Evolutionary conservation across 2,113 vertebrate species (phyloP), one percentile per base, ranked within the genome.

Genomic region (Apodemus sylvaticus): DNA sequence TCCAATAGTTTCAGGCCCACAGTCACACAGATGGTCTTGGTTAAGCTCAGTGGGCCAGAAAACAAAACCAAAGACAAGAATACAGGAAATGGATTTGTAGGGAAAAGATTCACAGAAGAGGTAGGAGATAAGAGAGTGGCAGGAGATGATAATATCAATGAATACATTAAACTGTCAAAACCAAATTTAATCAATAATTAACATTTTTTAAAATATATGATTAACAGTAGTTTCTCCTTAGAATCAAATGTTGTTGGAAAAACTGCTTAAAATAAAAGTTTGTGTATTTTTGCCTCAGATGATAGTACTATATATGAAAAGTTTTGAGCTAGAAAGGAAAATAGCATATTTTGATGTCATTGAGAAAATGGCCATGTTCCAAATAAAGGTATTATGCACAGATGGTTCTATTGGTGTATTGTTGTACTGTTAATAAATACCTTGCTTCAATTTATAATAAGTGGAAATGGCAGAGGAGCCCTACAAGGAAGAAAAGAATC

Each of bases 271-370:
- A 51, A 42, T 36, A 86, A 66, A 34, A 48, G 42, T 51, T 14
- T 97, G 97, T 89, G 16, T 86, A 9, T 97, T 94, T 89, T 36
- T 86, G 12, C 3, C 13, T 93, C 51, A 53, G 79, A 82, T 94
- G 86, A 77, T 79, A n/a, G 5, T 89, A 70, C 42, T 66, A 10
- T 53, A 78, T 86, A 55, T 82, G 1, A 76, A 82, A 78, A 42
- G 1, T 22, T 11, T 89, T 16, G 36, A 90, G 19, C 12, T 94
- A 81, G 64, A 58, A 88, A 81, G 64, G 51, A 88, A 66, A 88
- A 82, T 74, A n/a, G 31, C 5, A 68, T 8, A 55, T 93, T 95
- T 24, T 93, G 3, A 55, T 81, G 70, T 34, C 8, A 83, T 39
- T 68, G 58, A 31, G 9, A 92, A 92, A 77, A 55, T 31, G 11